These are phyloP conservation scores for Latheticus oryzae DNA, from an alignment of 2,888 invertebrate genomes.

Conservation along the genomic window DNA sequence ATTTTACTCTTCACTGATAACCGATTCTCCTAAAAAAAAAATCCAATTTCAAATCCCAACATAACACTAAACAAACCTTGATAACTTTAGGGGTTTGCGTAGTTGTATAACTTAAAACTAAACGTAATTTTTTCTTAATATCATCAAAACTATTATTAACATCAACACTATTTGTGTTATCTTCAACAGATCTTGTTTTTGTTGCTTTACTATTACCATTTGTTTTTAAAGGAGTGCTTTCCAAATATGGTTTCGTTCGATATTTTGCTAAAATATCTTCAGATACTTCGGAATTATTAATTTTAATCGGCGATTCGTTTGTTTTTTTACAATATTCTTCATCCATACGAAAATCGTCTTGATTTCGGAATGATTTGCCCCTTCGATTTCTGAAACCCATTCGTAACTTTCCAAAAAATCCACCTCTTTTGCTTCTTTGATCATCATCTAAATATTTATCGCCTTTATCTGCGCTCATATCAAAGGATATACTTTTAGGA, in stretches of 20 bases:
- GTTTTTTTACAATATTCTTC: constrained; percentile 45
- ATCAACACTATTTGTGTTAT: constrained; percentile 65
- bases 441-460: constrained; percentile 72
- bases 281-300: constrained; percentile 72
- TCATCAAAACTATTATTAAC: constrained; percentile 68
- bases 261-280: constrained; percentile 97
- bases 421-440: constrained; percentile 69
- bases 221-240: constrained; percentile 51
- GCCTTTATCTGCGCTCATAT: constrained; percentile 86
- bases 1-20: constrained; percentile 63
- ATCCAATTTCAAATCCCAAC: no score
- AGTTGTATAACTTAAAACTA: constrained; percentile 91
- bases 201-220: constrained; percentile 56
- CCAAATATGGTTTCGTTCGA: constrained; percentile 65
- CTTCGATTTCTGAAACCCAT: constrained; percentile 75
- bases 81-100: constrained; percentile 71
- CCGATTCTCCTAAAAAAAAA: constrained; percentile 50
- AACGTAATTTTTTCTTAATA: constrained; percentile 88
- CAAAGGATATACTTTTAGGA: constrained; percentile 92
- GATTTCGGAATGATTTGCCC: constrained; percentile 68
- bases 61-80: constrained; percentile 58
- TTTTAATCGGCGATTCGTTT: constrained; percentile 47
- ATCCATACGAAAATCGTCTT: constrained; percentile 51
- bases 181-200: constrained; percentile 67
- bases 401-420: constrained; percentile 81